Percentiles rank a stretch among this genome's conserved stretches.
phyloP scores from a whole-genome alignment of 2,888 invertebrate genomes.

The Tachina fera region DNA sequence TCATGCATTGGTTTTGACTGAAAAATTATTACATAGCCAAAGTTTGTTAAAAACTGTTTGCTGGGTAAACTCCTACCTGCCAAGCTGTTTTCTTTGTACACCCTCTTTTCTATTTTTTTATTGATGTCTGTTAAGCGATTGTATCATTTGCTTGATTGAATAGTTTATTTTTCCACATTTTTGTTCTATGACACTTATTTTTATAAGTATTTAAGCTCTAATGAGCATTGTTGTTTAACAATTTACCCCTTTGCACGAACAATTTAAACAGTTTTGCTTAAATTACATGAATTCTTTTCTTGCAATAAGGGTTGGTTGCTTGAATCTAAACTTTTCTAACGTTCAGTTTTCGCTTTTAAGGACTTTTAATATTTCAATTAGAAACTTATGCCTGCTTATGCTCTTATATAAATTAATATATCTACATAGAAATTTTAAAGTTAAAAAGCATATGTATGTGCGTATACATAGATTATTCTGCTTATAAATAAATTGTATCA shows the following conservation, averaged over 20 bases:
- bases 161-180: constrained; percentile 29
- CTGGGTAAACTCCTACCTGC: background rate
- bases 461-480: background rate
- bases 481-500: background rate
- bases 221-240: constrained; percentile 60
- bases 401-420: constrained; percentile 4
- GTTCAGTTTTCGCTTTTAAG: background rate
- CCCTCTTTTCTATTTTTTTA: constrained; percentile 20
- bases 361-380: constrained; percentile 64
- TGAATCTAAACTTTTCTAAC: constrained; percentile 4
- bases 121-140: constrained; percentile 55
- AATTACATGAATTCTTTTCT: background rate
- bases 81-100: background rate
- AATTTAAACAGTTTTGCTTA: constrained; percentile 31
- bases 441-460: background rate
- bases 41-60: too few species aligned
- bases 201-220: constrained; percentile 34
- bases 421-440: constrained; percentile 11
- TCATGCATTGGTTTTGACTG: too few species aligned
- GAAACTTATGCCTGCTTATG: constrained; percentile 52
- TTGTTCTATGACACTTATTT: background rate
- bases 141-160: constrained; percentile 66
- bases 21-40: too few species aligned
- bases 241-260: constrained; percentile 27
- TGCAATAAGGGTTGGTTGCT: constrained; percentile 31